phyloP scores from a whole-genome alignment of 2,113 vertebrate genomes.

The Castor canadensis region DNA sequence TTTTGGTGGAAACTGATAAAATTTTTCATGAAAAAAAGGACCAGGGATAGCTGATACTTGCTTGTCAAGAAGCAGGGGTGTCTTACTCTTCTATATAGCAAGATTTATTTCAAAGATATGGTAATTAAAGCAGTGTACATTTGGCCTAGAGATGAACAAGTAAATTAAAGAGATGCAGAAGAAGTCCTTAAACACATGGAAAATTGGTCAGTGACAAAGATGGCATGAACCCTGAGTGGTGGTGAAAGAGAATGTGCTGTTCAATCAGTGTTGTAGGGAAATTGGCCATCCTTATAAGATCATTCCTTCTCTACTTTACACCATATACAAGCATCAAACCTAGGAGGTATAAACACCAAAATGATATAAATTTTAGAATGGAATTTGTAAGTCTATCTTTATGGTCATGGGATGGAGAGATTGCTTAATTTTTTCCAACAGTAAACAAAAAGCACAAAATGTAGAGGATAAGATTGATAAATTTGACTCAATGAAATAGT shows the following conservation, averaged over 20 bases:
- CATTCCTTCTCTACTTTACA: not conserved
- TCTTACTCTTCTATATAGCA: not conserved
- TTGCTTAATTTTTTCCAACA: not conserved
- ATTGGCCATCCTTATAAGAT: not conserved
- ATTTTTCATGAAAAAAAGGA: not conserved
- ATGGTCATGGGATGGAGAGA: not conserved
- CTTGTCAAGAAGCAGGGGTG: not conserved
- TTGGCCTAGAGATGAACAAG: not conserved
- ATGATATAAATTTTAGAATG: constrained; percentile 32
- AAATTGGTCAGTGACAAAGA: not conserved
- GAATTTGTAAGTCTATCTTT: not conserved
- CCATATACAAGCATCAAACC: not conserved
- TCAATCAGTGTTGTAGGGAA: not conserved
- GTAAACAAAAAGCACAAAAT: not conserved
- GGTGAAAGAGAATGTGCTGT: not conserved
- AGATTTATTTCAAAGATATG: constrained; percentile 36
- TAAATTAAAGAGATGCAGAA: not conserved
- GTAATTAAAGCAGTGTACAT: not conserved
- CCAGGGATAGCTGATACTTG: not conserved
- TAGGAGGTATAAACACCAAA: constrained; percentile 1
- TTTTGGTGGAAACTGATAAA: not conserved
- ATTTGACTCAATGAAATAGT: constrained; percentile 23
- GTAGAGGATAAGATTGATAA: not conserved
- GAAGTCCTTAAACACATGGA: not conserved
- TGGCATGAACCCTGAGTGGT: too few relatives aligned